Evolutionary conservation across 2,113 vertebrate genomes (phyloP).

Genomic region (Colaptes auratus): DNA sequence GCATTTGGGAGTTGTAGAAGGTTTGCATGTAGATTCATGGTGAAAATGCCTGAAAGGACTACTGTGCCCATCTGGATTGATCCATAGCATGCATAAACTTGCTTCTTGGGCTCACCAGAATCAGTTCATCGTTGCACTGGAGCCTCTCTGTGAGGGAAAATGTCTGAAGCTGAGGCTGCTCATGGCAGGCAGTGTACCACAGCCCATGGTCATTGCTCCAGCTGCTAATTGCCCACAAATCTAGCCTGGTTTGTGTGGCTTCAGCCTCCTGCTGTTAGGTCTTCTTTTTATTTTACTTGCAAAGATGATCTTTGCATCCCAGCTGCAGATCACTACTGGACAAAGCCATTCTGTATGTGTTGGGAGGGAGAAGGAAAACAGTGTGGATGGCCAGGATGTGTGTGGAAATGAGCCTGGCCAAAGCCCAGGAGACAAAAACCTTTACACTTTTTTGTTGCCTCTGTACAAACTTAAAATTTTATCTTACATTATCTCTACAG

Average conservation of each 20-base stretch:
- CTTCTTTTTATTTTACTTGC: neutral
- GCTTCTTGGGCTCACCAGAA: neutral
- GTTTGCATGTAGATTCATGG: neutral
- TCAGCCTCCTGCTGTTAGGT: neutral
- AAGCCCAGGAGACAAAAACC: neutral
- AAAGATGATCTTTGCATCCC: neutral
- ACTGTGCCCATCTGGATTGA: neutral
- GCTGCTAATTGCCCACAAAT: neutral
- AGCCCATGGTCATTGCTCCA: neutral
- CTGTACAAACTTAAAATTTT: neutral
- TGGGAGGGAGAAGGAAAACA: neutral
- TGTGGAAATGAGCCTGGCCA: neutral
- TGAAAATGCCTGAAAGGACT: neutral
- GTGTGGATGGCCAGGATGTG: rapidly evolving
- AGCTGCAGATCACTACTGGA: neutral
- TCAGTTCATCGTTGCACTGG: rapidly evolving
- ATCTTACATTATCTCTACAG: neutral
- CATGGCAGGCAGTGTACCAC: neutral
- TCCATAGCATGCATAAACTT: neutral
- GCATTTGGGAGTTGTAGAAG: neutral
- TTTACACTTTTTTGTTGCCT: neutral
- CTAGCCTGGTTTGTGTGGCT: neutral
- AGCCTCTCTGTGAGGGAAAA: neutral
- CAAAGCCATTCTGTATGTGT: neutral
- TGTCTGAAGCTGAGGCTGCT: neutral